phyloP scores from a whole-genome alignment of 2,113 vertebrate species.

The Dasyurus viverrinus region DNA sequence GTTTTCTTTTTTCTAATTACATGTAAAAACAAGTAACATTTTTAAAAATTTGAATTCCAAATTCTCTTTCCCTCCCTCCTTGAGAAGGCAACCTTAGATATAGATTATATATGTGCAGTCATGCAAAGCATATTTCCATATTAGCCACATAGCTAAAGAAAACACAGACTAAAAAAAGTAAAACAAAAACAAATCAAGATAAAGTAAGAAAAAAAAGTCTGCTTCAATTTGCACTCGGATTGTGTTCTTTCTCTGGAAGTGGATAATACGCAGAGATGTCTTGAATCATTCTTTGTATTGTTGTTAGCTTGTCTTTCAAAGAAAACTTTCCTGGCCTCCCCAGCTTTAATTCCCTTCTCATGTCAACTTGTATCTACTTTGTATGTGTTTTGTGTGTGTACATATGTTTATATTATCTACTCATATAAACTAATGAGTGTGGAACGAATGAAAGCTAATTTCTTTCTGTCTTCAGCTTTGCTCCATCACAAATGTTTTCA shows the following conservation, averaged over 20 bases:
- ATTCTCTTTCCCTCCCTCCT: background rate
- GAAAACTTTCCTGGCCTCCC: background rate
- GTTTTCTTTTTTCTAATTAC: background rate
- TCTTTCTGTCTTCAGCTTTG: background rate
- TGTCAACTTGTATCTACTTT: background rate
- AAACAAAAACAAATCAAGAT: background rate
- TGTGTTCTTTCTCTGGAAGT: background rate
- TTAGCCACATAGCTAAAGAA: background rate
- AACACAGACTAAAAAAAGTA: background rate
- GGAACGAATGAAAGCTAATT: background rate
- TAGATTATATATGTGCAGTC: background rate
- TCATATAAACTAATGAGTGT: background rate
- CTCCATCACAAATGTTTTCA: background rate
- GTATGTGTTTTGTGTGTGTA: background rate
- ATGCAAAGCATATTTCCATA: background rate
- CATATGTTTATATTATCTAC: background rate
- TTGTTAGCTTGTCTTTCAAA: background rate
- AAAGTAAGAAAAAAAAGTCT: background rate
- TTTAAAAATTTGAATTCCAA: background rate
- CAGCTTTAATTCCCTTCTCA: background rate
- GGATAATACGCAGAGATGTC: background rate
- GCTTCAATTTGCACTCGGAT: background rate
- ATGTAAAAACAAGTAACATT: background rate
- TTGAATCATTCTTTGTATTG: background rate
- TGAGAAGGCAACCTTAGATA: background rate